Evolutionary conservation across 2,113 vertebrate species (phyloP), one percentile per base, ranked within the genome.

Genomic region (Cyrtonyx montezumae): DNA sequence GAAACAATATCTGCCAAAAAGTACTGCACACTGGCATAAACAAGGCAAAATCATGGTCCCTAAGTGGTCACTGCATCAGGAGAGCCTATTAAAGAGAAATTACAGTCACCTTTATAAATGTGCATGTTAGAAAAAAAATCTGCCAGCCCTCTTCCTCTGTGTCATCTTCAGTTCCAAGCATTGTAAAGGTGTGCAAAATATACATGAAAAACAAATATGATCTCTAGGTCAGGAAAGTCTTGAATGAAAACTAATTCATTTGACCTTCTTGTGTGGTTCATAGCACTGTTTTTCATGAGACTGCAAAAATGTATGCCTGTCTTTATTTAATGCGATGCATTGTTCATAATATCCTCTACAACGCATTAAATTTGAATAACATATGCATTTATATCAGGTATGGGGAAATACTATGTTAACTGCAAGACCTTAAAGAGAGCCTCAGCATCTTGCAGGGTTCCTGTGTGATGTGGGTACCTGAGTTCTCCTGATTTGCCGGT

Each of bases 391-490:
- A 68, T 66, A 37, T 70, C 23, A 66, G 21, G 53, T 66, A 48
- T 3, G 8, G 62, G 36, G 13, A 66, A 19, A 8, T n/a, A 28
- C 12, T 34, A 2, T 86, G 58, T 76, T 40, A 71, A 19, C 42
- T 56, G 42, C 36, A 20, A 61, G 62, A 69, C 13, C 30, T 28
- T 18, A 20, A 48, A 32, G 22, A 49, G 15, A 37, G 13, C 61
- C 8, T 36, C 34, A 1, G 6, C 43, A 68, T 13, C 15, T 45
- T 23, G 34, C 49, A 69, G 25, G 1, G 10, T 28, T 15, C 8
- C 21, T 13, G 0, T 19, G 46, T 1, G 5, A 37, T 0, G 2
- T 1, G 8, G 18, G 43, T 34, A 59, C 6, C 37, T 65, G 43
- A 67, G 68, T 80, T 81, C 69, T 66, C 23, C 3, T 0, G 0